Conservation (phyloP, 2,113 vertebrate species). For the Pardalotus punctatus region DNA sequence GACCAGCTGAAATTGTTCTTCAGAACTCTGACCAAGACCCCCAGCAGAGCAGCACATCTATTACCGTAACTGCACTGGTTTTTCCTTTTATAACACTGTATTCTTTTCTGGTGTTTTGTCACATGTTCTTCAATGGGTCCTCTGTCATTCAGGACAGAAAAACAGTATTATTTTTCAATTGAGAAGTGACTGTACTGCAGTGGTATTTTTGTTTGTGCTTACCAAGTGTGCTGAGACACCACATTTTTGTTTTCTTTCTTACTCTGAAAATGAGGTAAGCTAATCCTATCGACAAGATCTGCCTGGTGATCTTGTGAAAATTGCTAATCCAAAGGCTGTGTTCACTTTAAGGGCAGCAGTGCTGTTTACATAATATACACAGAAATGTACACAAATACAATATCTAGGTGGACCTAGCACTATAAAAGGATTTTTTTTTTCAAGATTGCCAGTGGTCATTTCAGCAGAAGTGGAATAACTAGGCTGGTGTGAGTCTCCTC, state of each 20-base stretch:
- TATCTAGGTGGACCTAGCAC: background rate
- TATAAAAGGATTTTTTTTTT: background rate
- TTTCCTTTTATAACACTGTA: fast-evolving
- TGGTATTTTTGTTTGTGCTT: background rate
- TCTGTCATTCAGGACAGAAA: background rate
- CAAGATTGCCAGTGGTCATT: background rate
- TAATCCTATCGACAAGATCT: background rate
- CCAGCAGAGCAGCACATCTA: background rate
- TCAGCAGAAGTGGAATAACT: background rate
- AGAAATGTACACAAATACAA: background rate
- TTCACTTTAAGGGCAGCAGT: background rate
- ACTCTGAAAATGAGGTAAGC: background rate
- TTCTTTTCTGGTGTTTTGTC: background rate
- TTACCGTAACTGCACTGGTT: background rate
- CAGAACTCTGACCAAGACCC: background rate
- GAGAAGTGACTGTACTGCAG: background rate
- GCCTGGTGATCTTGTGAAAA: background rate
- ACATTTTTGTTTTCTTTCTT: background rate
- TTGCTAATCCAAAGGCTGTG: background rate
- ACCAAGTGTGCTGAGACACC: background rate
- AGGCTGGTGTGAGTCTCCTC: background rate
- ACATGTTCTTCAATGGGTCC: background rate
- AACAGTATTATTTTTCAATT: background rate
- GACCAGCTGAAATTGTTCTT: background rate
- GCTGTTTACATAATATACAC: background rate